Evolutionary conservation across 1,140 invertebrate genomes (phyloP), one percentile per base, ranked within the genome.

Genomic region (Caenorhabditis brenneri): DNA sequence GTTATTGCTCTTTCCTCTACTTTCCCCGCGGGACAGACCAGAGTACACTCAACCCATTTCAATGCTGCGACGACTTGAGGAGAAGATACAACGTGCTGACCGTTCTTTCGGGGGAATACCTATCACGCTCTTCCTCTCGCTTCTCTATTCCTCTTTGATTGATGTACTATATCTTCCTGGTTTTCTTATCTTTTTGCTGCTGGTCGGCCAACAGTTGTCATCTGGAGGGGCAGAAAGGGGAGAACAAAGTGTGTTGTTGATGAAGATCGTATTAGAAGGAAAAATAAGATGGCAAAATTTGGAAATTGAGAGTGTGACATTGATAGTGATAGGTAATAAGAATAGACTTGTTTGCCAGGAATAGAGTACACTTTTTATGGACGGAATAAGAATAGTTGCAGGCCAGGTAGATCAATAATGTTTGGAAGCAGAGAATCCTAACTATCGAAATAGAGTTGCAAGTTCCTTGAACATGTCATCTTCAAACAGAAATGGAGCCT

Each of bases 31-130:
- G n/a, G 22, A 12, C 9, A 3, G 36, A 74, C 24, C 65, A 74
- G n/a, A 74, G 65, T 74, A 74, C 65, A 74, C 65, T 42, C 65
- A 74, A 65, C 60, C 31, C 22, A 24, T 29, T 46, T n/a, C n/a
- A n/a, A n/a, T n/a, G n/a, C 12, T 42, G 39, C 19, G 48, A 19
- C 6, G n/a, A 51, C n/a, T n/a, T n/a, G n/a, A 19, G n/a, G 48
- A 65, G 31, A 65, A 7, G 58, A 65, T 65, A 65, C 65, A 74
- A 42, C 36, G 65, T 74, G 65, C 65, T 74, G 65, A 42, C 65
- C 65, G 65, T 74, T 74, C 65, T 74, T 74, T 74, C 65, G 65
- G 65, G 65, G 65, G 65, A 74, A 74, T 74, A 74, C 65, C 65
- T 74, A 42, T 74, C 65, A 74, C 65, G 65, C 65, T 74, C 36